Conservation (phyloP, 64 coral and sea anemone genomes). For the Pachyseris speciosa region DNA sequence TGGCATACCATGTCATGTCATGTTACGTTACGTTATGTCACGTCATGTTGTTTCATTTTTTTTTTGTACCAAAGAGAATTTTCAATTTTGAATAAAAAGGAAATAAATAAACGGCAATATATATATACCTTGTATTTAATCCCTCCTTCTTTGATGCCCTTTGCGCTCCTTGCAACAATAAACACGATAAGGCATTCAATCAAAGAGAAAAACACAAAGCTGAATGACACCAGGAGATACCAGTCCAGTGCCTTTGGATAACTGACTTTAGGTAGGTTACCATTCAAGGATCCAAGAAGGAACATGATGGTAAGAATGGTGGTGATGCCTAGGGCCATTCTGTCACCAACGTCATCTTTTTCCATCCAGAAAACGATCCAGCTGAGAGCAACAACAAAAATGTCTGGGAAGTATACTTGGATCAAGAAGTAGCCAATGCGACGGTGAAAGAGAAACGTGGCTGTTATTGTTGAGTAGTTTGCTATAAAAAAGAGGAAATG, state of each 20-base stretch:
- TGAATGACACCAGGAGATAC: slow-evolving; percentile 79
- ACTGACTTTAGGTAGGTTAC: slow-evolving; percentile 88
- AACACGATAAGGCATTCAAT: slow-evolving; percentile 80
- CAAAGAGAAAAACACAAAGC: slow-evolving; percentile 83
- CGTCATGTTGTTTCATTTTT: too few relatives aligned
- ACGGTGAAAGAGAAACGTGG: slow-evolving; percentile 65
- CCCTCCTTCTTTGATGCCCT: background rate
- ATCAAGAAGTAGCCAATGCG: slow-evolving; percentile 92
- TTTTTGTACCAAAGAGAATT: too few relatives aligned
- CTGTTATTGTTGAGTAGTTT: slow-evolving; percentile 66
- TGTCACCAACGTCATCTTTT: slow-evolving; percentile 53
- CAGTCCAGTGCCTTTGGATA: slow-evolving; percentile 93
- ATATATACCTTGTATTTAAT: background rate
- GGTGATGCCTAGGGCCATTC: slow-evolving; percentile 87
- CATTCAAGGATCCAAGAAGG: slow-evolving; percentile 77
- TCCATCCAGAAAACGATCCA: slow-evolving; percentile 99
- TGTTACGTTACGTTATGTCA: too few relatives aligned
- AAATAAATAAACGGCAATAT: background rate
- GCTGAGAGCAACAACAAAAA: slow-evolving; percentile 81
- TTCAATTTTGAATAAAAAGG: background rate
- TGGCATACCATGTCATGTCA: too few relatives aligned
- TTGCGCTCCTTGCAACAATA: background rate
- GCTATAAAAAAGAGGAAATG: slow-evolving; percentile 2
- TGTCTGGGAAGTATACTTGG: slow-evolving; percentile 85
- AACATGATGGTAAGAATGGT: slow-evolving; percentile 88